These are phyloP conservation scores for Seladonia tumulorum DNA, from an alignment of 2,888 invertebrate species.

Conservation along the genomic window DNA sequence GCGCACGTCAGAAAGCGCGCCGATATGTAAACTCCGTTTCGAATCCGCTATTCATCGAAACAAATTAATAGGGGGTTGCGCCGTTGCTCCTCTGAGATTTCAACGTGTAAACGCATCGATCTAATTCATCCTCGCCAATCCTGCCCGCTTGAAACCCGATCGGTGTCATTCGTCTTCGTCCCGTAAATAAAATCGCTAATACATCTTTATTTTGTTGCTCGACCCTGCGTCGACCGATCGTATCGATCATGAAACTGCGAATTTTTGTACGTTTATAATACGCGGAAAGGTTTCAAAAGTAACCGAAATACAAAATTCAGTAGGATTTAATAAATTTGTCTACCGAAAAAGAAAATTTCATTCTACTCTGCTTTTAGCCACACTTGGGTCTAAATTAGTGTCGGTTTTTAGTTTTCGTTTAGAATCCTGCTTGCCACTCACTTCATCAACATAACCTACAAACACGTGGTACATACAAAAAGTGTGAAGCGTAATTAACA, in stretches of 20 bases:
- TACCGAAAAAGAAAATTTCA: neutral
- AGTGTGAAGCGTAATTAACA: no score
- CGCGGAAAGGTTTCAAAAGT: neutral
- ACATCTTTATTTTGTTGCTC: neutral
- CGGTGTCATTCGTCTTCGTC: neutral
- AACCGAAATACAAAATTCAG: neutral
- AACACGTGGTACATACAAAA: no score
- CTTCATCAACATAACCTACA: no score
- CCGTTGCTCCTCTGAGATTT: neutral
- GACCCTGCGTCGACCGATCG: neutral
- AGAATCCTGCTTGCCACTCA: no score
- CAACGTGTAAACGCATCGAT: neutral
- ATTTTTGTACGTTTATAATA: neutral
- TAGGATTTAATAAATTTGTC: neutral
- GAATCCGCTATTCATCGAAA: conserved; percentile 16
- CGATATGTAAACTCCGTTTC: conserved; percentile 13
- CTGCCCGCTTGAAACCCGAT: neutral
- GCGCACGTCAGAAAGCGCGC: conserved; percentile 21
- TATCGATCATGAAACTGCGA: neutral
- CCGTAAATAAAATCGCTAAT: neutral
- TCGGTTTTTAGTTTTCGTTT: no score
- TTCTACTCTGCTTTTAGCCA: neutral
- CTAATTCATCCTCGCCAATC: conserved; percentile 1
- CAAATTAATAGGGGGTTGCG: neutral
- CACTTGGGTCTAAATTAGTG: no score